These are phyloP conservation scores for Phylloscopus trochilus DNA, from an alignment of 2,113 vertebrate genomes.

Conservation along the genomic window DNA sequence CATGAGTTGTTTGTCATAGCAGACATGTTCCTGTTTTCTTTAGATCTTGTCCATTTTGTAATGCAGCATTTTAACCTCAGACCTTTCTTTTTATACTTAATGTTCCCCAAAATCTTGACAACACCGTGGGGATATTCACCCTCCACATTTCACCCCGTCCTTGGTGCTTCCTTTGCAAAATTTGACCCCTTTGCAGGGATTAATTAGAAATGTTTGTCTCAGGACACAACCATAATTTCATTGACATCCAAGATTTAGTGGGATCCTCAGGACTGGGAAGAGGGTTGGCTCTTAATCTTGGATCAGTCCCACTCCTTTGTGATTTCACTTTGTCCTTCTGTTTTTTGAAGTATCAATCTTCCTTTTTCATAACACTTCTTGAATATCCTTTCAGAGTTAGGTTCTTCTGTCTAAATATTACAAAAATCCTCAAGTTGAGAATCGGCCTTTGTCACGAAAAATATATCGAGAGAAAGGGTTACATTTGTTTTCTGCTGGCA, in stretches of 20 bases:
- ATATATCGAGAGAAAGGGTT: neutral
- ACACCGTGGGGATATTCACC: accelerated
- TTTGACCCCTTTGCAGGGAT: neutral
- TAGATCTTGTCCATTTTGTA: neutral
- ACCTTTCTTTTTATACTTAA: neutral
- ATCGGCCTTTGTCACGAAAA: neutral
- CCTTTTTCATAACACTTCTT: neutral
- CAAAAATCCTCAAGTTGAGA: slow-evolving; percentile 19
- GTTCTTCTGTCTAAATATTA: slow-evolving; percentile 19
- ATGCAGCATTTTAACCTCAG: neutral
- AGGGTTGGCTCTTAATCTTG: neutral
- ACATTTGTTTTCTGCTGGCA: neutral
- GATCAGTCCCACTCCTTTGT: neutral
- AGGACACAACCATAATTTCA: neutral
- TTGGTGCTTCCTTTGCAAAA: neutral
- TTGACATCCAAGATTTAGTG: neutral
- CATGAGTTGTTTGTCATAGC: neutral
- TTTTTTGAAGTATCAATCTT: neutral
- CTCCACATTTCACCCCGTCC: neutral
- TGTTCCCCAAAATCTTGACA: neutral
- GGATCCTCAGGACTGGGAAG: accelerated
- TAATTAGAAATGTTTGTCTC: neutral
- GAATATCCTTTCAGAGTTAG: neutral
- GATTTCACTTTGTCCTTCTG: neutral
- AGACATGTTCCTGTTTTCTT: neutral